These are phyloP conservation scores for Acestrorhynchus altus DNA, from an alignment of 2,797 vertebrate species.

Conservation along the genomic window DNA sequence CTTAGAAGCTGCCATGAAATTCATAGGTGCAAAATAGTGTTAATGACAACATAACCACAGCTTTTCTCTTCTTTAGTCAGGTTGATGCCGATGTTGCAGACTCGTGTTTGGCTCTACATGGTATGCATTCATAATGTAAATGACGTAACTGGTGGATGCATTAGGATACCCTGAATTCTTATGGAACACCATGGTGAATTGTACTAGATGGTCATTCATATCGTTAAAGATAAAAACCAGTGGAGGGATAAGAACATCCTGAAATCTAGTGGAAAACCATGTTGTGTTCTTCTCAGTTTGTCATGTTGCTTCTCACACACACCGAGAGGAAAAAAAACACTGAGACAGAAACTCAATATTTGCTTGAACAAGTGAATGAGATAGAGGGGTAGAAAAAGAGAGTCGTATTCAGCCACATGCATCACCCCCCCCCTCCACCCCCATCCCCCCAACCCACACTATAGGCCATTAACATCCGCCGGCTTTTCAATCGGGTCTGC, in stretches of 20 bases:
- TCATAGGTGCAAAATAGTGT: neutral
- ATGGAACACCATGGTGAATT: no score
- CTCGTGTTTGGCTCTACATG: neutral
- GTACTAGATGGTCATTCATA: no score
- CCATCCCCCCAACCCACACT: neutral
- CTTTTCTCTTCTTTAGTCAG: neutral
- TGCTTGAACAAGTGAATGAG: slow-evolving; percentile 4
- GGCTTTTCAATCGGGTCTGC: slow-evolving; percentile 53
- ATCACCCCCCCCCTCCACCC: neutral
- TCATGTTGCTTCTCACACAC: neutral
- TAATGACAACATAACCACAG: neutral
- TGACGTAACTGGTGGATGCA: neutral
- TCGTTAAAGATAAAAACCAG: neutral
- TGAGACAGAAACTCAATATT: neutral
- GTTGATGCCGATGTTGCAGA: slow-evolving; percentile 16
- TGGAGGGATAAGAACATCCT: neutral
- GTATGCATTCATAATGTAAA: neutral
- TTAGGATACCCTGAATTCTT: no score
- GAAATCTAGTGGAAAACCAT: no score
- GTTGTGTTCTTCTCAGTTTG: neutral
- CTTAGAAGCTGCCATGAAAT: neutral
- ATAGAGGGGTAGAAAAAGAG: neutral
- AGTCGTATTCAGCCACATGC: slow-evolving; percentile 34
- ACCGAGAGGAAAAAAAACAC: neutral
- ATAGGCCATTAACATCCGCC: slow-evolving; percentile 54